phyloP scores from a whole-genome alignment of 2,888 invertebrate species.

The Oligia fasciuncula region DNA sequence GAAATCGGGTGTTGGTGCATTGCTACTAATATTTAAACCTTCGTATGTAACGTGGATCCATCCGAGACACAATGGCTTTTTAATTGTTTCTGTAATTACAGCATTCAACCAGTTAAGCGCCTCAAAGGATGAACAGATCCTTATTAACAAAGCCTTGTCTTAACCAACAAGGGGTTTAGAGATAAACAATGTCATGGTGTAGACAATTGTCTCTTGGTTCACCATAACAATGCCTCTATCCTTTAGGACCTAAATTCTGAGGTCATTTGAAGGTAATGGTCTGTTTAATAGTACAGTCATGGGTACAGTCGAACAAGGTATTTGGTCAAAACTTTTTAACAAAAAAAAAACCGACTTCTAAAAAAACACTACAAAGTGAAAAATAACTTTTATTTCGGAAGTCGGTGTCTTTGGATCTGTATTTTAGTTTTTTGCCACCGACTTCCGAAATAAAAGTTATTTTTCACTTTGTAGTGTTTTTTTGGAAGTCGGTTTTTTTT shows the following conservation, averaged over 20 bases:
- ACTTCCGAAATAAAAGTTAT: too few relatives aligned
- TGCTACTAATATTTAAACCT: background rate
- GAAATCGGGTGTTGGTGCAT: background rate
- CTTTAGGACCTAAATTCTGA: background rate
- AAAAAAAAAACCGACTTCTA: too few relatives aligned
- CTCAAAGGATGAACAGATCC: constrained; percentile 9
- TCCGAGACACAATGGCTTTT: background rate
- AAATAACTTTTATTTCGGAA: too few relatives aligned
- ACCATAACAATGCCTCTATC: constrained; percentile 22
- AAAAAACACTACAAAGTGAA: too few relatives aligned
- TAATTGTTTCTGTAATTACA: background rate
- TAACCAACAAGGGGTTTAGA: constrained; percentile 9
- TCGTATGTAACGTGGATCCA: background rate
- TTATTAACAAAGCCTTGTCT: constrained; percentile 17
- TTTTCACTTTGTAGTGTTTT: too few relatives aligned
- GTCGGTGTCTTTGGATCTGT: too few relatives aligned
- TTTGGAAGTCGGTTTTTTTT: too few relatives aligned
- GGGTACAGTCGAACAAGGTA: background rate
- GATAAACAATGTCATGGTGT: constrained; percentile 16
- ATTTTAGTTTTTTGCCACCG: too few relatives aligned
- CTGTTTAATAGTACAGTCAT: background rate
- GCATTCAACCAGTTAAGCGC: background rate
- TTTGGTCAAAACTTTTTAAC: too few relatives aligned
- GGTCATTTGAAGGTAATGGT: constrained; percentile 3
- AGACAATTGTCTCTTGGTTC: constrained; percentile 4